Percentiles rank a stretch among this genome's conserved stretches.
Evolutionary conservation across 2,888 invertebrate genomes (phyloP).

Genomic region (Aspidapion aeneum): DNA sequence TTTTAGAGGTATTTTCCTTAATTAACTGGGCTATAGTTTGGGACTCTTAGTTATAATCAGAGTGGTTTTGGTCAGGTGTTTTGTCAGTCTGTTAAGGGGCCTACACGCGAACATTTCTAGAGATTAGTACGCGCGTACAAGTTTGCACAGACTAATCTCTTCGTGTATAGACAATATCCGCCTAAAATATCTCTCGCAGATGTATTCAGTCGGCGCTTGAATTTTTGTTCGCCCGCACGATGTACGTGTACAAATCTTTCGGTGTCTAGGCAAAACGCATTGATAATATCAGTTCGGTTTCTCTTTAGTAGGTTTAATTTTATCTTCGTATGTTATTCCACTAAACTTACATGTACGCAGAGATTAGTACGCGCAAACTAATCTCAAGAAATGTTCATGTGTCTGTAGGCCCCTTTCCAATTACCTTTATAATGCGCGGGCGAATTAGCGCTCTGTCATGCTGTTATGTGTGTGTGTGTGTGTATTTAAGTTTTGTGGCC

Average conservation of each 20-base stretch:
- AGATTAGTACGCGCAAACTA: neutral
- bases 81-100: neutral
- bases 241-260: neutral
- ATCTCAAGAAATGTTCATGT: neutral
- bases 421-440: neutral
- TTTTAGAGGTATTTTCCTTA: too few relatives aligned
- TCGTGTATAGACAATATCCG: slow-evolving; percentile 3
- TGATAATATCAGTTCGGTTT: neutral
- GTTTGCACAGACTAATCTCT: neutral
- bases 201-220: slow-evolving; percentile 6
- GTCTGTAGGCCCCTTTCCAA: neutral
- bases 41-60: too few relatives aligned
- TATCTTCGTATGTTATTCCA: neutral
- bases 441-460: neutral
- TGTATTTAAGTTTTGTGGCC: too few relatives aligned
- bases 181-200: slow-evolving; percentile 4
- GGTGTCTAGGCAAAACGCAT: neutral
- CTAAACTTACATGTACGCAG: neutral
- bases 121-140: neutral
- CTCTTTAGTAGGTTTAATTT: neutral
- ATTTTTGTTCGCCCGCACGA: slow-evolving; percentile 1
- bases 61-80: neutral
- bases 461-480: too few relatives aligned
- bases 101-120: slow-evolving; percentile 4
- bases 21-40: too few relatives aligned